Evolutionary conservation across 2,113 vertebrate species (phyloP).

Genomic region (Pteropus alecto): DNA sequence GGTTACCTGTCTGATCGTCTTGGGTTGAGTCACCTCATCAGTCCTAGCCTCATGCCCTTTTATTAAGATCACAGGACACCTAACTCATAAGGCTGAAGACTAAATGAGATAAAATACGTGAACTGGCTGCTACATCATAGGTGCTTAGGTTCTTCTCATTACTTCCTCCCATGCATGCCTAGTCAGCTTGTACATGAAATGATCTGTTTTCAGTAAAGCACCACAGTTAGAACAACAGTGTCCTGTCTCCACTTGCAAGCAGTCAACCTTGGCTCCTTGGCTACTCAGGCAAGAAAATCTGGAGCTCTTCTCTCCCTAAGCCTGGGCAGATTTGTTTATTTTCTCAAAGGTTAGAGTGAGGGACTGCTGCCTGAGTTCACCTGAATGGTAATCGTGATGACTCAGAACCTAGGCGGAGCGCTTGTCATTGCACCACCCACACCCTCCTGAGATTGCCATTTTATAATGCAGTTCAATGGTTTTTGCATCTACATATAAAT

Average conservation of each 20-base stretch:
- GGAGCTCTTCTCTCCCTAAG: not conserved
- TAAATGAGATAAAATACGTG: not conserved
- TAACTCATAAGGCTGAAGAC: not conserved
- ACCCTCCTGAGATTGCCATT: not conserved
- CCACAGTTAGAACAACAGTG: not conserved
- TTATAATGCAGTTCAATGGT: not conserved
- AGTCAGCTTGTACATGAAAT: rapidly evolving
- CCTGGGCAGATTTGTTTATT: not conserved
- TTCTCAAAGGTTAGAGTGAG: not conserved
- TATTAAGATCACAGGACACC: not conserved
- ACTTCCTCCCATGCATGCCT: rapidly evolving
- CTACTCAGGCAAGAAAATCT: not conserved
- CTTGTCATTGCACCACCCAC: not conserved
- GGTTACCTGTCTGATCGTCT: not conserved
- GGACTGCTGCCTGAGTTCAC: not conserved
- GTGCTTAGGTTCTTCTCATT: not conserved
- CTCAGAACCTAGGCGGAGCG: not conserved
- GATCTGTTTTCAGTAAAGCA: not conserved
- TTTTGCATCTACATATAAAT: conserved; percentile 37
- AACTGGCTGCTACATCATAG: too few relatives aligned
- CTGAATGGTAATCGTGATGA: not conserved
- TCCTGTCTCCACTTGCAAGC: not conserved
- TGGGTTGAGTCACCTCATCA: not conserved
- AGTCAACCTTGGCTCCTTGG: not conserved
- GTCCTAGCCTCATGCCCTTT: not conserved